Base-by-base conservation (phyloP, 2,797 vertebrate genomes). In the Chloroceryle inda region DNA sequence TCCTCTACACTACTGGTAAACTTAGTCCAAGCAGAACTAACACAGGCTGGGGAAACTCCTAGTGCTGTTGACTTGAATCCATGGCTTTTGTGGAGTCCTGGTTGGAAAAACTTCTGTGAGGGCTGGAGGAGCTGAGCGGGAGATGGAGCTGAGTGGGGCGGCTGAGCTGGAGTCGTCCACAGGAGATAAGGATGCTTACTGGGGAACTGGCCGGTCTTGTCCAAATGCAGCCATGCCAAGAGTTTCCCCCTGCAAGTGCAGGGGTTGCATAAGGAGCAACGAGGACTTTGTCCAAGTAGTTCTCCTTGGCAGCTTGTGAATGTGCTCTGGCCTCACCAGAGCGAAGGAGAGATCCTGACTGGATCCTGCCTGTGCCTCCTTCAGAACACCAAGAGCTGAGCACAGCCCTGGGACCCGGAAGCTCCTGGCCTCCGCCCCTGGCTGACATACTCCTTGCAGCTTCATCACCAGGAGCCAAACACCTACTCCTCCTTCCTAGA, bases 121-220 rank as follows among this genome's bases (percentile, higher is more conserved):
- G 82, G 82, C 78, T 73, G 67, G 82, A 77, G 56, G 81, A 86
- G 89, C 27, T 0, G 19, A 75, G 75, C 3, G 18, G 88, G 92
- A 74, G 87, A 49, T 19, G 79, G 62, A 47, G 86, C 55, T 2
- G 38, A 47, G 55, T 0, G 0, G 31, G 94, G 31, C 26, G 83
- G 68, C 59, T 37, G 91, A 90, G 86, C 64, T 73, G 86, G 64
- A 31, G 20, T 3, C n/a, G 8, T 9, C 66, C 53, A 6, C 13
- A 8, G 69, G 79, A 76, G 33, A 31, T 10, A 9, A 77, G 31
- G 61, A 50, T 23, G 47, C 64, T 23, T 35, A 35, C 35, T 8
- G 10, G 3, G 37, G 49, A 75, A 24, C 63, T 0, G 2, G 7
- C 45, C 0, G 0, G 23, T 38, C 44, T 26, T n/a, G 5, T 49